Evolutionary conservation across 1,140 invertebrate species (phyloP), one percentile per base, ranked within the genome.

Genomic region (Melipona quadrifasciata): DNA sequence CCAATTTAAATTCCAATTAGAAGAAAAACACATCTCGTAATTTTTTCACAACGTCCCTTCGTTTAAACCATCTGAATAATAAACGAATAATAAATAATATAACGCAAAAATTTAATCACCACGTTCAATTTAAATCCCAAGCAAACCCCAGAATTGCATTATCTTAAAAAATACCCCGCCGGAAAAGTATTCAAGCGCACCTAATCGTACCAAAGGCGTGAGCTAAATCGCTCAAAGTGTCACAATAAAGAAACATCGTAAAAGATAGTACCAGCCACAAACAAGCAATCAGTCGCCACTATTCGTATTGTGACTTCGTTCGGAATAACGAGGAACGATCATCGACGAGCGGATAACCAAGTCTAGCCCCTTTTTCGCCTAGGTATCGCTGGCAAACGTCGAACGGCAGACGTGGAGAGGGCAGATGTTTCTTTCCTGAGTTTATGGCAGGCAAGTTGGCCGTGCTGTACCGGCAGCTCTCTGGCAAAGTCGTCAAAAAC

Each of bases 401-500:
- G 10, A 34, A 6, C 51, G n/a, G 24, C 10, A 17, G 67, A 1
- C 17, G 19, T 21, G 57, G 27, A 19, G 51, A 31, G 21, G 58
- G 84, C 87, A 90, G 90, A 91, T 91, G 89, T 88, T 92, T 91
- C 91, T 91, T 88, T 92, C 89, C 88, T 86, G 92, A 93, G 91
- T 94, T 95, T 94, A 95, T 94, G 90, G 92, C 92, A 91, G 86
- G 89, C 88, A 91, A 91, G 90, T 93, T 90, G 90, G 85, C 91
- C 91, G 90, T 92, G 89, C 87, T 89, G 85, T 90, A 91, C 91
- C 89, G 86, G 87, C 84, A 88, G 89, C 88, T 88, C 88, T 87
- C 92, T 91, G 90, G 92, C 92, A 83, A 94, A 94, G 94, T 94
- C 94, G 94, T 95, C 94, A 95, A 94, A 94, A 93, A 93, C 94